phyloP scores from a whole-genome alignment of 1,140 invertebrate species.

The Acromyrmex charruanus region DNA sequence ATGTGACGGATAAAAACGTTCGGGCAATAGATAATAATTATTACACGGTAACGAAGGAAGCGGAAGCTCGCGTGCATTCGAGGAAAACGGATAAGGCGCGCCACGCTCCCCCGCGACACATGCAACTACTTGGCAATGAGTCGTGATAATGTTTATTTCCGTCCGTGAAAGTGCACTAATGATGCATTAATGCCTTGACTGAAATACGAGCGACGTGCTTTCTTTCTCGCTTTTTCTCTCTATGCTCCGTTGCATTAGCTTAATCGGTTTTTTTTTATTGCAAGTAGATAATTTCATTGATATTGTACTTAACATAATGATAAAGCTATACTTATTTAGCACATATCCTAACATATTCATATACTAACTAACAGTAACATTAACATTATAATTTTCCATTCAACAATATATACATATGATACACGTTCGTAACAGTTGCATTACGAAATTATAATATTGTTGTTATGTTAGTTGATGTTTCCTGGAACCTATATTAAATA shows the following conservation, averaged over 20 bases:
- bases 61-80: constrained; percentile 74
- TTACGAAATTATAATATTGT: too few relatives aligned
- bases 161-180: constrained; percentile 60
- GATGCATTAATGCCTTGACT: constrained; percentile 53
- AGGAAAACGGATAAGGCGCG: constrained; percentile 68
- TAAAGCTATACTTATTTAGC: background rate
- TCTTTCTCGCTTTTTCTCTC: constrained; percentile 14
- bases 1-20: constrained; percentile 68
- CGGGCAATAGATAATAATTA: constrained; percentile 77
- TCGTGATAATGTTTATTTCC: constrained; percentile 74
- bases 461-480: too few relatives aligned
- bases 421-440: too few relatives aligned
- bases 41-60: constrained; percentile 74
- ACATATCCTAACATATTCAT: background rate
- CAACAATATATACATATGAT: too few relatives aligned
- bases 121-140: constrained; percentile 72
- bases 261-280: constrained; percentile 13
- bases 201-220: constrained; percentile 38
- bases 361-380: too few relatives aligned
- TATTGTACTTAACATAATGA: background rate
- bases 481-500: too few relatives aligned
- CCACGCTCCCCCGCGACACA: constrained; percentile 64
- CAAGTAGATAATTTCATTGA: constrained; percentile 16
- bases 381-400: too few relatives aligned
- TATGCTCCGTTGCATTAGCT: background rate